Evolutionary conservation across 2,113 vertebrate genomes (phyloP).

Genomic region (Sander lucioperca): DNA sequence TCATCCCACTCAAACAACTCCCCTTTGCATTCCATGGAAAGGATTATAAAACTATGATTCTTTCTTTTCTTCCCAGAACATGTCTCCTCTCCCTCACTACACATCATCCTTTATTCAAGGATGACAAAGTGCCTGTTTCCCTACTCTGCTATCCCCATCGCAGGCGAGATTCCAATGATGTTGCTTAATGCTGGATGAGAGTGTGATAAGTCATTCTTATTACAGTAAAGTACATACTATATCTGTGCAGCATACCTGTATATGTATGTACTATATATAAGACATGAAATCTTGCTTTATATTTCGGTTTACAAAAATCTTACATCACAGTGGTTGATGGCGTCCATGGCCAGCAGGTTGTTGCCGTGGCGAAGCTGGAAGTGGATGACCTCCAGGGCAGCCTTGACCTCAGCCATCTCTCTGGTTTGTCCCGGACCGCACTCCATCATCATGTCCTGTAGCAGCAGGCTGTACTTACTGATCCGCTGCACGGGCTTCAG

Average conservation of each 20-base stretch:
- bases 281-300: not conserved
- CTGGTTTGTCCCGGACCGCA: conserved; percentile 61
- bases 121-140: not conserved
- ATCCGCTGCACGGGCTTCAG: conserved; percentile 87
- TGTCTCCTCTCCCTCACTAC: no score
- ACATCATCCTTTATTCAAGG: not conserved
- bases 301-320: conserved; percentile 20
- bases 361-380: conserved; percentile 86
- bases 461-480: conserved; percentile 86
- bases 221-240: not conserved
- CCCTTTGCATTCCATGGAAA: not conserved
- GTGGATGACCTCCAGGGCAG: conserved; percentile 81
- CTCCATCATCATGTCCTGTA: conserved; percentile 83
- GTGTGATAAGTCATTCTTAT: not conserved
- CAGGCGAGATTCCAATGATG: not conserved
- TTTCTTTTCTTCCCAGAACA: not conserved
- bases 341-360: conserved; percentile 86
- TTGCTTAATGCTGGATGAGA: conserved; percentile 20
- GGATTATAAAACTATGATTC: not conserved
- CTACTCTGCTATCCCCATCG: no score
- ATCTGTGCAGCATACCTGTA: not conserved
- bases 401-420: conserved; percentile 78
- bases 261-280: not conserved
- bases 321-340: conserved; percentile 85
- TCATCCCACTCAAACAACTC: not conserved